Base-by-base conservation (phyloP, 2,113 vertebrate genomes). In the Lonchura striata region DNA sequence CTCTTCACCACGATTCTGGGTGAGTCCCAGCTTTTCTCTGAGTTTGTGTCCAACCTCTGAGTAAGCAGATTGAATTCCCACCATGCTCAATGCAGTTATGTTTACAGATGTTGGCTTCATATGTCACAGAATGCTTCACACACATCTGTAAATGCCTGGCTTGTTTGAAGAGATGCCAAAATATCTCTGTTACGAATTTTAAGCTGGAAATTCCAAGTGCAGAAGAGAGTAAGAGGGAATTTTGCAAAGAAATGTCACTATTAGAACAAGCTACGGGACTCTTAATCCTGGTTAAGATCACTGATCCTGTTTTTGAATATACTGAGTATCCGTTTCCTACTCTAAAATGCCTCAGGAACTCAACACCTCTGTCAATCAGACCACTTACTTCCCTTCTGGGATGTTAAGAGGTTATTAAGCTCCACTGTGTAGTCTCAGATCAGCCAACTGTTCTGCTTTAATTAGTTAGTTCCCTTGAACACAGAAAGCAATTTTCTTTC, bases 21-120 rank as follows among this genome's bases (percentile, higher is more conserved):
- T 9, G 59, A 95, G 70, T 74, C 78, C 30, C 75, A 93, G 64
- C 81, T 96, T 90, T 95, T 74, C 41, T 91, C 13, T 83, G 79
- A 72, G 71, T 82, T 85, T 3, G 22, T 63, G 19, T 82, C 76
- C 0, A 10, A 85, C 39, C 16, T 89, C 81, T 92, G 91, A 97
- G 66, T 95, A 90, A 96, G 87, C 53, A 85, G n/a, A 8, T 10
- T 82, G 39, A 70, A 47, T 61, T 93, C 87, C 70, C 54, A 95
- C 20, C 49, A 44, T 44, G 56, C 30, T 59, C 37, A 57, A 9
- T 59, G 14, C 15, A 79, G 27, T 82, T 41, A 21, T 69, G n/a
- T 89, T 82, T 94, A 66, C 37, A 66, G 66, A 85, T 31, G 15
- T 57, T 33, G 13, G 4, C 9, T 47, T 87, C 17, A 6, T 65